A percentile compares a stretch with the other conserved stretches of the same genome.
Conservation (phyloP, 2,888 invertebrate genomes). For the Drosophila antonietae region DNA sequence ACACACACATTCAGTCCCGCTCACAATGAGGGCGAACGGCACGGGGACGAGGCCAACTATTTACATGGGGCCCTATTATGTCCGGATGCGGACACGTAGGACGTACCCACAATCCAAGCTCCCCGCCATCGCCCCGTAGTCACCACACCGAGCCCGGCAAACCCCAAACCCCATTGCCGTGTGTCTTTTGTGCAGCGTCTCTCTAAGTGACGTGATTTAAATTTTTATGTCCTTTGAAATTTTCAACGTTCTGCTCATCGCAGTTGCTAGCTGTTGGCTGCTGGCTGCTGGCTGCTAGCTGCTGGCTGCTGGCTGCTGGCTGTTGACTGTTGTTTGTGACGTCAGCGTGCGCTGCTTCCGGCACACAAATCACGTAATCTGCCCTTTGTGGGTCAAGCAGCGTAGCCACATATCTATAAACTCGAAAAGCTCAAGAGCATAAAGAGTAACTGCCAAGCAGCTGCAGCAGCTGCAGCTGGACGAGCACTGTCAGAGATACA, state of each 20-base stretch:
- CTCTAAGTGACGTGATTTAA: conserved; percentile 74
- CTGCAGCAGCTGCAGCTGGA: conserved; percentile 3
- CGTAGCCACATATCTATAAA: conserved; percentile 34
- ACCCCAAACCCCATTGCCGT: conserved; percentile 3
- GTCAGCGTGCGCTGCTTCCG: conserved; percentile 42
- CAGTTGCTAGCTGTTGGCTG: conserved; percentile 10
- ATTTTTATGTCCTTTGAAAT: conserved; percentile 70
- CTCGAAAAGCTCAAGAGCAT: conserved; percentile 37
- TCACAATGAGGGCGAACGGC: conserved; percentile 2
- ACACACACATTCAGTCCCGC: background rate
- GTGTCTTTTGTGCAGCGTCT: conserved; percentile 48
- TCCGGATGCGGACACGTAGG: conserved; percentile 26
- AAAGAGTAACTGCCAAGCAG: conserved; percentile 41
- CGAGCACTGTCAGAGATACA: conserved; percentile 18
- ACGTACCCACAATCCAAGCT: conserved; percentile 5
- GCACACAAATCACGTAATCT: conserved; percentile 69
- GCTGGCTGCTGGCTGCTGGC: background rate
- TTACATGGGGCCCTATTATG: conserved; percentile 69
- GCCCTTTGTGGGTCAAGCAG: conserved; percentile 63
- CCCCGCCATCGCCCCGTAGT: background rate
- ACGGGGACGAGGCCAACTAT: conserved; percentile 54
- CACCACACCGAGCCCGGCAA: too few species aligned
- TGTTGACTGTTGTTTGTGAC: conserved; percentile 26
- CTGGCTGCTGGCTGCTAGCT: background rate
- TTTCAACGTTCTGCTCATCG: conserved; percentile 27